Evolutionary conservation across 2,888 invertebrate species (phyloP), one percentile per base, ranked within the genome.

Genomic region (Apamea sordens): DNA sequence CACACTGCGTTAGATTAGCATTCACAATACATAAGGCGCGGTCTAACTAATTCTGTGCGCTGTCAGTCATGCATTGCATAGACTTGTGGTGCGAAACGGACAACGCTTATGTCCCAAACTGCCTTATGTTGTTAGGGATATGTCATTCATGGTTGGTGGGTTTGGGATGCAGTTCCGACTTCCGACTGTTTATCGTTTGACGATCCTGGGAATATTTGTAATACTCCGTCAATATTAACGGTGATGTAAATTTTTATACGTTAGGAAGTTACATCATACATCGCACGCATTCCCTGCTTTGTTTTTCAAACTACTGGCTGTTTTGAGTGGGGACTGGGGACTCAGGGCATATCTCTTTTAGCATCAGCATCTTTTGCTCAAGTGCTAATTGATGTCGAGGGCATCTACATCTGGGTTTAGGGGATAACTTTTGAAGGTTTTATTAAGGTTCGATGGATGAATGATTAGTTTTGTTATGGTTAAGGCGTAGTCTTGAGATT

Each of bases 141-240:
- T 85, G 68, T 63, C 67, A 80, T 11, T 80, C 81, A 80, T 50
- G 28, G 44, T 47, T 21, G 10, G 32, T 64, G n/a, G n/a, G 15
- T 28, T 73, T 65, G 53, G 85, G n/a, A 80, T 72, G 71, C 50
- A 85, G 32, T 71, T 85, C 81, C 64, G 59, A 56, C 69, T 71
- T 85, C 81, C 64, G 59, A 56, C 69, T 59, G 63, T 61, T 61
- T 44, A 44, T 44, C 21, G 41, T 44, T 21, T 69, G n/a, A 77
- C n/a, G 41, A 71, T 24, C 18, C n/a, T 50, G 47, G 65, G 28
- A 74, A 56, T 47, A 74, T 82, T 18, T 53, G 10, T 24, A 53
- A 76, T 69, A 64, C 21, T 50, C 1, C 21, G 11, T 63, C n/a
- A 21, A 41, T 56, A 21, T n/a, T 15, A 15, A 28, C 11, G 15